phyloP scores from a whole-genome alignment of 2,113 vertebrate species.

The Tachysurus vachellii region DNA sequence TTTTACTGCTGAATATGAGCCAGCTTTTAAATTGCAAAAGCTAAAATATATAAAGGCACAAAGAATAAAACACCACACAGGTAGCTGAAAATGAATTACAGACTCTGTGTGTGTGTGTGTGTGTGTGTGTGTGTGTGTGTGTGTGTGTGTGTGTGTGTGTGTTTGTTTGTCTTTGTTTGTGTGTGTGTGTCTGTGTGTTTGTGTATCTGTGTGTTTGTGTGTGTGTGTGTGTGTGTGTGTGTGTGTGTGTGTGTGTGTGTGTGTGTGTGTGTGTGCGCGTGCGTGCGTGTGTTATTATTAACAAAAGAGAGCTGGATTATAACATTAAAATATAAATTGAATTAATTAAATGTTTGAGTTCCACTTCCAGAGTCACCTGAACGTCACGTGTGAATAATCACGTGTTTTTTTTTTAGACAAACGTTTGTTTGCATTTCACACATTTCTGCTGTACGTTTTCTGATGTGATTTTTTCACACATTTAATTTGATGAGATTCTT shows the following conservation, averaged over 20 bases:
- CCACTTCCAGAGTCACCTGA: background rate
- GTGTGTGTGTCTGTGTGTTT: background rate
- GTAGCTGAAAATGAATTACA: background rate
- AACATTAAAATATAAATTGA: background rate
- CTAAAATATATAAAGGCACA: background rate
- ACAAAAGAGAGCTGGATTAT: background rate
- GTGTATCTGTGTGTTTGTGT: background rate
- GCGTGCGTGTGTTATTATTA: too few relatives aligned
- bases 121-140: too few relatives aligned
- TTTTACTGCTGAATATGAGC: background rate
- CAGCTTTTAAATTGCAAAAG: background rate
- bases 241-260: background rate
- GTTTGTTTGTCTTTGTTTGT: too few relatives aligned
- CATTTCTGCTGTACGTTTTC: background rate
- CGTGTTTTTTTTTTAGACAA: background rate
- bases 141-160: background rate
- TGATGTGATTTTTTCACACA: background rate
- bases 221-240: too few relatives aligned
- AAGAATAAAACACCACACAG: background rate
- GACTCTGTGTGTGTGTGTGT: background rate
- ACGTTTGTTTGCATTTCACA: background rate
- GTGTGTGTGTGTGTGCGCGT: background rate
- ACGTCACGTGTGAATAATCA: background rate
- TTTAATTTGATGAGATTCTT: too few relatives aligned
- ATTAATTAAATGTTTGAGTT: background rate